A percentile compares a stretch with the other conserved stretches of the same genome.
Evolutionary conservation across 2,888 invertebrate species (phyloP).

Genomic region (Eurois occulta): DNA sequence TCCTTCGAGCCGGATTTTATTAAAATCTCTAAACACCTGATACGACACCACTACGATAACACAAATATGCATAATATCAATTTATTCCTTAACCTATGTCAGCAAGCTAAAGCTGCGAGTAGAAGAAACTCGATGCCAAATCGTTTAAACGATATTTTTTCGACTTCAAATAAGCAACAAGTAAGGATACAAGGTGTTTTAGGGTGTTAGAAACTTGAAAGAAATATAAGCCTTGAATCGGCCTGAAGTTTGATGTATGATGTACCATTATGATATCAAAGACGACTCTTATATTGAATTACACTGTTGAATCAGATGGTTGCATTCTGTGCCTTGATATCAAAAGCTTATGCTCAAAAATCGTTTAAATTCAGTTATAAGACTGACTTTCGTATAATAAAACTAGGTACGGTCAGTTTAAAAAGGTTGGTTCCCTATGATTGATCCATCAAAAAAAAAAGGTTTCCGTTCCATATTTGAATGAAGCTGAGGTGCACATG

Average conservation of each 20-base stretch:
- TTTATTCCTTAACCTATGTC: background rate
- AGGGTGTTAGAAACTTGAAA: conserved; percentile 81
- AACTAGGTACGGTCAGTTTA: background rate
- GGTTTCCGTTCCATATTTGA: background rate
- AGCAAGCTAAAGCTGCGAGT: background rate
- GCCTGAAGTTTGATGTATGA: conserved; percentile 80
- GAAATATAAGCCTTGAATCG: conserved; percentile 81
- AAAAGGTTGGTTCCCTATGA: background rate
- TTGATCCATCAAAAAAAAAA: background rate
- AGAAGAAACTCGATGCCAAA: conserved; percentile 26
- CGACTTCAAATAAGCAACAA: conserved; percentile 42
- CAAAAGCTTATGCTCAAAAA: background rate
- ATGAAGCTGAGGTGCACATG: background rate
- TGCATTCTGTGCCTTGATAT: conserved; percentile 13
- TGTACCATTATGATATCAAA: conserved; percentile 66
- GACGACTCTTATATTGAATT: conserved; percentile 51
- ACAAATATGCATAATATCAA: background rate
- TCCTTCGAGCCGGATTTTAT: background rate
- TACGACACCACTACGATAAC: no score
- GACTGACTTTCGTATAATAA: background rate
- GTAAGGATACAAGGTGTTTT: conserved; percentile 75
- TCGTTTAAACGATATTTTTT: conserved; percentile 16
- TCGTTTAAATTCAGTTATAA: background rate
- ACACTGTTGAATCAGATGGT: conserved; percentile 31
- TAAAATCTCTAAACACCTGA: background rate